Percentiles rank a stretch among this genome's conserved stretches.
Conservation (phyloP, 2,113 vertebrate genomes). For the Numida meleagris region DNA sequence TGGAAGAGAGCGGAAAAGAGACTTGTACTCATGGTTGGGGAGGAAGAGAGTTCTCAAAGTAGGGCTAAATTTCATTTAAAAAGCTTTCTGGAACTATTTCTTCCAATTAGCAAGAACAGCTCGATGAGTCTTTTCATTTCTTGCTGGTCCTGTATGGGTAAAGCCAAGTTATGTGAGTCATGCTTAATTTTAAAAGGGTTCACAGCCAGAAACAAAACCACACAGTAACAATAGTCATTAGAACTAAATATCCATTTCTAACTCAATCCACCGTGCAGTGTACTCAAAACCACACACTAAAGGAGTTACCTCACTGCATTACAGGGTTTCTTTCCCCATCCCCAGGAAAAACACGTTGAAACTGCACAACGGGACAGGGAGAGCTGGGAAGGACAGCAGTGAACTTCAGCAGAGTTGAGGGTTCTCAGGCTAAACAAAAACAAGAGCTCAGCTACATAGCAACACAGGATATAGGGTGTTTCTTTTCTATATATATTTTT, state of each 20-base stretch:
- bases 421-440: neutral
- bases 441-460: neutral
- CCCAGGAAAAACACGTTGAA: neutral
- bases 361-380: neutral
- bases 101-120: constrained; percentile 18
- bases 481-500: neutral
- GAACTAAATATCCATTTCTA: constrained; percentile 47
- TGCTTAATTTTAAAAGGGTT: constrained; percentile 23
- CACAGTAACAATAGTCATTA: neutral
- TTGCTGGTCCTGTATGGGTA: neutral
- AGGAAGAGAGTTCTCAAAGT: neutral
- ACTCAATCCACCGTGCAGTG: neutral
- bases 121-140: neutral
- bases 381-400: neutral
- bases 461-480: neutral
- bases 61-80: constrained; percentile 10
- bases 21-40: neutral
- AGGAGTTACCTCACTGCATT: neutral
- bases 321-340: neutral
- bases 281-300: neutral
- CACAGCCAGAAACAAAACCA: constrained; percentile 18
- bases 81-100: neutral
- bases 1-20: neutral
- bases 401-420: neutral
- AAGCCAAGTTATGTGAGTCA: constrained; percentile 11